These are phyloP conservation scores for Percina caprodes DNA, from an alignment of 2,113 vertebrate species.

Conservation along the genomic window DNA sequence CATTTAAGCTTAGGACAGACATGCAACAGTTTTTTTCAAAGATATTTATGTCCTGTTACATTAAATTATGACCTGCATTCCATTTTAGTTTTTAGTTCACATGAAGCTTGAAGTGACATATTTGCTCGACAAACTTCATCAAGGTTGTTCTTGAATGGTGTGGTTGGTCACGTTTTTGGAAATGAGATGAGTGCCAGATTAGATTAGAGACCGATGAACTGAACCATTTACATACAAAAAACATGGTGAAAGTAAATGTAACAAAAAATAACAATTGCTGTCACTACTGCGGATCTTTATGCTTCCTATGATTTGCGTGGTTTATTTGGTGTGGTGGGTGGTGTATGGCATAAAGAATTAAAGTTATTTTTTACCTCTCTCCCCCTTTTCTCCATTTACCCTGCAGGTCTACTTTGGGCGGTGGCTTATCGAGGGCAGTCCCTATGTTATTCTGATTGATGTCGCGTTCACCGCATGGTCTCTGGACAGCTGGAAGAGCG, in stretches of 20 bases:
- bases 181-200: background rate
- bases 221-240: background rate
- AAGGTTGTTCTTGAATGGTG: background rate
- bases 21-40: background rate
- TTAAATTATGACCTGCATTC: background rate
- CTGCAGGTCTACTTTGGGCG: conserved; percentile 91
- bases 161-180: conserved; percentile 11
- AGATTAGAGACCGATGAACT: background rate
- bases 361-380: background rate
- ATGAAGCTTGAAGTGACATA: background rate
- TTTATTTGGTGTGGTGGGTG: background rate
- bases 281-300: background rate
- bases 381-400: background rate
- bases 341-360: background rate
- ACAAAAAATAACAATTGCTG: background rate
- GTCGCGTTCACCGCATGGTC: conserved; percentile 92
- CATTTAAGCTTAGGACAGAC: background rate
- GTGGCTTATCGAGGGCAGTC: conserved; percentile 93
- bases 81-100: background rate
- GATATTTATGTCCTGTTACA: background rate
- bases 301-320: background rate
- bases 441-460: conserved; percentile 91
- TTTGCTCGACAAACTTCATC: background rate
- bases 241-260: background rate
- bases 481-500: conserved; percentile 93